These are phyloP conservation scores for Drosophila subquinaria DNA, from an alignment of 2,888 invertebrate genomes.

Conservation along the genomic window DNA sequence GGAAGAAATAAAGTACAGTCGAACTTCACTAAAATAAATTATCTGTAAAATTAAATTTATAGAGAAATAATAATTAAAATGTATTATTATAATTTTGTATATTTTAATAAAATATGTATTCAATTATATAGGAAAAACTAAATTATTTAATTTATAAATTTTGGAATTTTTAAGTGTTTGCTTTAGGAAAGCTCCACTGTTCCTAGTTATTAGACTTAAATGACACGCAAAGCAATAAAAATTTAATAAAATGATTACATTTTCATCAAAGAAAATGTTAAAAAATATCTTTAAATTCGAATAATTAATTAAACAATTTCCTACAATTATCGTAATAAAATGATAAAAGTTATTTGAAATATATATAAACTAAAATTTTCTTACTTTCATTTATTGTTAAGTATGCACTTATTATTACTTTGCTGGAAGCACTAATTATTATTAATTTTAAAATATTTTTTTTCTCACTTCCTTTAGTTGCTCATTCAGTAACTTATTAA, in stretches of 20 bases:
- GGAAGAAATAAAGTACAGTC: not conserved
- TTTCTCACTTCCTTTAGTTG: constrained; percentile 2
- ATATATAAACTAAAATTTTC: not conserved
- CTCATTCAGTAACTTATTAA: not conserved
- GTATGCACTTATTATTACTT: not conserved
- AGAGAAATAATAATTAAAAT: no score
- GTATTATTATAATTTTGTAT: no score
- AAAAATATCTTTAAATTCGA: not conserved
- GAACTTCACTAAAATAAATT: not conserved
- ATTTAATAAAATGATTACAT: not conserved
- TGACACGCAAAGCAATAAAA: not conserved
- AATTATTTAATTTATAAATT: no score
- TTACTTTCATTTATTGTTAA: constrained; percentile 3
- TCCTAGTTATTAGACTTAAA: no score
- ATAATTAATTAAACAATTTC: constrained; percentile 12
- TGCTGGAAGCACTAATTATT: not conserved
- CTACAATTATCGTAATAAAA: constrained; percentile 1
- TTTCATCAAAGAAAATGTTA: not conserved
- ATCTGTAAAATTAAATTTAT: not conserved
- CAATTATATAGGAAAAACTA: no score
- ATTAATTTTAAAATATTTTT: constrained; percentile 4
- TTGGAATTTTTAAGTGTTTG: not conserved
- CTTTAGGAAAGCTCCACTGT: not conserved
- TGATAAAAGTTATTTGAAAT: not conserved
- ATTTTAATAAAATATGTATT: no score